Conservation (phyloP, 2,113 vertebrate species). For the Trogon melanurus region DNA sequence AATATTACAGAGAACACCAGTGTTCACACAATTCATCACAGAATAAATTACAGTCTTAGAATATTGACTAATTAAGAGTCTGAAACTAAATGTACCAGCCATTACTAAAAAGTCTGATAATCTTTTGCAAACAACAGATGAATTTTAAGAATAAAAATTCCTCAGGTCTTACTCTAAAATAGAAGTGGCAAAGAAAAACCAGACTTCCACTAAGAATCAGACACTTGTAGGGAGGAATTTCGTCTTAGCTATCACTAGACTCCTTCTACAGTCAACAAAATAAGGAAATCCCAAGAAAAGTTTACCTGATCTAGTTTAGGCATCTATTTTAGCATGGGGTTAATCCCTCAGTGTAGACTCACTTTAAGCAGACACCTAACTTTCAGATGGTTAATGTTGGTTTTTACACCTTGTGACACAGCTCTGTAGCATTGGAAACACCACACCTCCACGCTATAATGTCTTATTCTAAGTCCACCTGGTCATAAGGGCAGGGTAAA, state of each 20-base stretch:
- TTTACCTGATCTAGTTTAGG: neutral
- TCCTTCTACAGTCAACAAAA: neutral
- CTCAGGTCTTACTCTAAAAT: conserved; percentile 4
- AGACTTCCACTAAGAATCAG: neutral
- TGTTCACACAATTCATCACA: neutral
- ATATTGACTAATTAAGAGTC: neutral
- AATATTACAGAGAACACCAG: neutral
- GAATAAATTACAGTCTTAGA: neutral
- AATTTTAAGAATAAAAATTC: neutral
- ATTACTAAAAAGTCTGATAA: neutral
- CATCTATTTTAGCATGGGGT: neutral
- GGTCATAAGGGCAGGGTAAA: neutral
- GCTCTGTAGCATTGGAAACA: neutral
- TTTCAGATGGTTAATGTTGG: neutral
- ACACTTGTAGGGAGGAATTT: neutral
- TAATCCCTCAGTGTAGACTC: neutral
- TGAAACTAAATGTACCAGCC: neutral
- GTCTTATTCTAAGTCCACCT: conserved; percentile 18
- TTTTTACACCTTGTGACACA: neutral
- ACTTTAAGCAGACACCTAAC: neutral
- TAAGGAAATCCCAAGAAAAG: neutral
- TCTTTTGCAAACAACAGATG: neutral
- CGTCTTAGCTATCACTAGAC: neutral
- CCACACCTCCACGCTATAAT: neutral
- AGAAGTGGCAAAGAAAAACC: neutral